Evolutionary conservation across 1,140 invertebrate species (phyloP).

Genomic region (Papilio machaon): DNA sequence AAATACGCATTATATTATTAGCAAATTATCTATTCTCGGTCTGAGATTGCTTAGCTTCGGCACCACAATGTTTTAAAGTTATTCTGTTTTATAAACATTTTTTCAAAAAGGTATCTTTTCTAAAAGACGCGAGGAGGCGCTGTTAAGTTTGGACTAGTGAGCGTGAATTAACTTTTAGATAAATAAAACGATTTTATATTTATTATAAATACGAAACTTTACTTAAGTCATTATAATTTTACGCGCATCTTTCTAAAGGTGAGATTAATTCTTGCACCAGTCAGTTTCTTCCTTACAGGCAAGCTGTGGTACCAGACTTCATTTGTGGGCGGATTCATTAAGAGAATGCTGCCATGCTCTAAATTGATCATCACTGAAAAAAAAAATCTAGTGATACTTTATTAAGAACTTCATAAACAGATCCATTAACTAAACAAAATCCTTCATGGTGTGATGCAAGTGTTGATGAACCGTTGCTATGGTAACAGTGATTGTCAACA

Average conservation of each 20-base stretch:
- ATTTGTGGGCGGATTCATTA: slow-evolving; percentile 90
- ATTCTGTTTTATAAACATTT: too few species aligned
- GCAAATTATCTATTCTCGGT: too few species aligned
- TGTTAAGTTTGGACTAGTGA: too few species aligned
- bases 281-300: slow-evolving; percentile 83
- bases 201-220: not conserved
- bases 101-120: not conserved
- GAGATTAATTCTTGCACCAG: slow-evolving; percentile 85
- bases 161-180: not conserved
- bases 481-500: slow-evolving; percentile 39
- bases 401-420: not conserved
- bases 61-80: too few species aligned
- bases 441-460: not conserved
- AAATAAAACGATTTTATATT: not conserved
- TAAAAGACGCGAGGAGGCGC: too few species aligned
- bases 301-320: slow-evolving; percentile 88
- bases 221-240: not conserved
- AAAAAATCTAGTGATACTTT: too few species aligned
- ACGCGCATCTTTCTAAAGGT: slow-evolving; percentile 84
- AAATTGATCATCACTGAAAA: slow-evolving; percentile 83
- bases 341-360: slow-evolving; percentile 85
- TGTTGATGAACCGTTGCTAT: slow-evolving; percentile 46
- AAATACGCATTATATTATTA: not conserved
- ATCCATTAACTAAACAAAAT: not conserved
- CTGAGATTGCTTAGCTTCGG: too few species aligned